Evolutionary conservation across 2,113 vertebrate genomes (phyloP), one percentile per base, ranked within the genome.

Genomic region (Corythaixoides concolor): DNA sequence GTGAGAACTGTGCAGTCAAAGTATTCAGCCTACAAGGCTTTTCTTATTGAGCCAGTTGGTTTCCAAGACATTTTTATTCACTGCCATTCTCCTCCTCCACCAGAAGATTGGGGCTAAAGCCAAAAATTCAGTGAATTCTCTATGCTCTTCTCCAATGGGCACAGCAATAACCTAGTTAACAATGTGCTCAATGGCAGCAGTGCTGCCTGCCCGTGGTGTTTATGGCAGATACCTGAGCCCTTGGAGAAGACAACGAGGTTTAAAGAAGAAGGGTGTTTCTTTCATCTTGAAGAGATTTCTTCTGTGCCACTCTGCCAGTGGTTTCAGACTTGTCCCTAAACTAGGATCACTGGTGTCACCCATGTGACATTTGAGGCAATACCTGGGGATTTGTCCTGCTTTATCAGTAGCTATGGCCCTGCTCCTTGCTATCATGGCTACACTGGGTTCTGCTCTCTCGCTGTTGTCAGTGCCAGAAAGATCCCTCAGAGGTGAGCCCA

Each of bases 1-100:
- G 45, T 35, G 58, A 70, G 70, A 50, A 43, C 69, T 79, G 41
- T 39, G 69, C 64, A 85, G 59, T 43, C 55, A 17, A 56, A 92
- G 37, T 22, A 45, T 73, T 85, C 80, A 59, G 49, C 73, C 73
- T 79, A 84, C 79, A 68, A 60, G 15, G 49, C 28, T 52, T 30
- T 90, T 74, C 82, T 90, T 90, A 62, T 37, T 0, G 0, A 82
- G 56, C 41, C 80, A 32, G n/a, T 56, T 85, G 69, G 58, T 81
- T 96, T 95, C 94, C 77, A 91, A 79, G 49, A 55, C 72, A 60
- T 82, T 95, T 96, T 85, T 75, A 81, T 87, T 86, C 64, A 50
- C 16, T 1, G 1, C 18, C 23, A 17, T 80, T 88, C 50, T 90
- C 56, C 69, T 96, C 78, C 82, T 86, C 73, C 62, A 73, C 62